Percentiles rank a stretch among this genome's conserved stretches.
Conservation (phyloP, 2,797 vertebrate genomes). For the Phaenicophaeus curvirostris region DNA sequence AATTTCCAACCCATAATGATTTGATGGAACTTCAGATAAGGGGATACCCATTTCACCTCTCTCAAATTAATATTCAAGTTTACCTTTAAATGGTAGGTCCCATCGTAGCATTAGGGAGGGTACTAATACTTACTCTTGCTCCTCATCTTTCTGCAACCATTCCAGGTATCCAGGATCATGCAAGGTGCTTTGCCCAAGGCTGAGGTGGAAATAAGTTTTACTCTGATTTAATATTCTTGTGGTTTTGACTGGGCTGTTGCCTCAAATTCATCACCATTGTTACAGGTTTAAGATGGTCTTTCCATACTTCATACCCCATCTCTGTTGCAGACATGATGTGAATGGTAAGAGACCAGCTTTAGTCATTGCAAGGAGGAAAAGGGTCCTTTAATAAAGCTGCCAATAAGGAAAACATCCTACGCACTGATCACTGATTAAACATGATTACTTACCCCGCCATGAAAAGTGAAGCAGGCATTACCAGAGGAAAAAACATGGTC, state of each 20-base stretch:
- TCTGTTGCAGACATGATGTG: background rate
- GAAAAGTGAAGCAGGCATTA: background rate
- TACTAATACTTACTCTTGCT: background rate
- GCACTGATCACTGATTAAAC: background rate
- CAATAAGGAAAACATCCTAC: conserved; percentile 2
- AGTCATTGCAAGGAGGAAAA: background rate
- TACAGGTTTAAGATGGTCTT: background rate
- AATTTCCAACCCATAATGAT: conserved; percentile 8
- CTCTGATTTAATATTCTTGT: background rate
- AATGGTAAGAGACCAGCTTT: background rate
- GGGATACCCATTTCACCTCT: background rate
- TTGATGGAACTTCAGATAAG: conserved; percentile 2
- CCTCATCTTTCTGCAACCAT: background rate
- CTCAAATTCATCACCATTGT: background rate
- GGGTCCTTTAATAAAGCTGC: background rate
- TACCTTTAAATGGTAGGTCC: background rate
- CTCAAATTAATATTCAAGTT: background rate
- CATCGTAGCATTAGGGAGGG: background rate
- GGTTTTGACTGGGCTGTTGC: background rate
- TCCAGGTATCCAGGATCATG: background rate
- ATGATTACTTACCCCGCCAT: background rate
- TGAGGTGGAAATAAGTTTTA: background rate
- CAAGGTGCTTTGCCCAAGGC: background rate
- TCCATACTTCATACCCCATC: background rate
- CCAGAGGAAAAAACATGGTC: background rate